phyloP scores from a whole-genome alignment of 2,888 invertebrate species.

The Protodeltote pygarga region DNA sequence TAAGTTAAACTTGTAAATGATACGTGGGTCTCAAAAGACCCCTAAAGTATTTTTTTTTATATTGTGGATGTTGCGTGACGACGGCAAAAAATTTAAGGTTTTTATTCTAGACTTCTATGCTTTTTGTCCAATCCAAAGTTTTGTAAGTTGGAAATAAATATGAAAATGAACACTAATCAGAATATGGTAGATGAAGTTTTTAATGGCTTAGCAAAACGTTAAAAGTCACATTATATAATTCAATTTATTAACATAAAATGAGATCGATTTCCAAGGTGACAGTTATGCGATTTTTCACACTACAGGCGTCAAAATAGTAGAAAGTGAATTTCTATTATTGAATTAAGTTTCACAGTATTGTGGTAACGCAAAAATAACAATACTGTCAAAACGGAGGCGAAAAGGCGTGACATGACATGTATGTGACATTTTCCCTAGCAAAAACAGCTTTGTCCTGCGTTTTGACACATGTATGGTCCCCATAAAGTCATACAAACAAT shows the following conservation, averaged over 20 bases:
- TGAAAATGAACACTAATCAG: no score
- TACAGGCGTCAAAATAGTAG: constrained; percentile 17
- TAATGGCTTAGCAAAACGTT: no score
- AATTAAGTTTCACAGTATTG: constrained; percentile 33
- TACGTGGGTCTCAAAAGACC: no score
- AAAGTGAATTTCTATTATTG: constrained; percentile 35
- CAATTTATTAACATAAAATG: not conserved
- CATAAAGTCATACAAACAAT: constrained; percentile 71
- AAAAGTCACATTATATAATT: not conserved
- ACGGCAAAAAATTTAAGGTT: no score
- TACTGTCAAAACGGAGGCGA: constrained; percentile 16
- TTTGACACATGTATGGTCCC: constrained; percentile 46
- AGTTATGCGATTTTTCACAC: constrained; percentile 24
- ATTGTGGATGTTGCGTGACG: no score
- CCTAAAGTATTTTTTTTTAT: no score
- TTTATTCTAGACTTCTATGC: no score
- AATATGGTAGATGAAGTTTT: no score
- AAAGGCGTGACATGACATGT: no score
- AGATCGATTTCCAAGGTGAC: not conserved
- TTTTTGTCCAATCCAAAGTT: no score
- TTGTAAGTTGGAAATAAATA: no score
- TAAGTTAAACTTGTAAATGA: no score
- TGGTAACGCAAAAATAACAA: constrained; percentile 22
- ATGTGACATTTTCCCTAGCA: constrained; percentile 26
- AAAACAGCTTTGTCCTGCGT: constrained; percentile 29